Base-by-base conservation (phyloP, 2,888 invertebrate species). In the Lithodes maja region DNA sequence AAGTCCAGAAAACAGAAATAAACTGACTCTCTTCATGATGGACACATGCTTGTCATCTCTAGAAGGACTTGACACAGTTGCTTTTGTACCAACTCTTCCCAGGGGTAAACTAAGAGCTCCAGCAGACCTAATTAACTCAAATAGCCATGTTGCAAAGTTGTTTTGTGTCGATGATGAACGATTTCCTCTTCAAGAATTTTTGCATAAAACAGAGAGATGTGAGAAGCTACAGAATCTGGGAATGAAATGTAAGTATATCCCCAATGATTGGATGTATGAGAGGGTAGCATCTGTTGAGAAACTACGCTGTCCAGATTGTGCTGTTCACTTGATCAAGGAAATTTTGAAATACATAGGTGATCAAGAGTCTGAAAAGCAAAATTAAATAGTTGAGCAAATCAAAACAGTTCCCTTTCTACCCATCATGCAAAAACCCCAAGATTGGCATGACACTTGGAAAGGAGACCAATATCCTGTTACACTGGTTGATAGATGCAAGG, bases 351-450 rank as follows among this genome's bases (percentile, higher is more conserved):
- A 87, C 52, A 78, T 87, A 15, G 33, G 7, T 7, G 12, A n/a
- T n/a, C 54, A 75, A 5, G 3, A 55, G 5, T 3, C 7, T 33
- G 33, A 55, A 1, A n/a, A 52, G 17, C 68, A 79, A 83, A 7
- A 50, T 17, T 15, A 68, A 49, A 77, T 87, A 49, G 69, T 53
- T 2, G 2, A 69, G 3, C 9, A 17, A 53, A 61, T 87, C 9
- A 61, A 69, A 53, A n/a, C 49, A 17, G 17, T 83, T 1, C 68
- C 77, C 50, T 87, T 87, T 87, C 49, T 87, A 50, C 87, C 87
- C 80, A 83, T 87, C 3, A 87, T 87, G 87, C 17, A 74, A 2
- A 83, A 83, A 74, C 87, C 87, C 52, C 2, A 77, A 9, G 17
- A 77, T 1, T 87, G 87, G 87, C 54, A 17, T 55, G 53, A 74